Evolutionary conservation across 2,797 vertebrate genomes (phyloP), one percentile per base, ranked within the genome.

Genomic region (Buceros bicornis): DNA sequence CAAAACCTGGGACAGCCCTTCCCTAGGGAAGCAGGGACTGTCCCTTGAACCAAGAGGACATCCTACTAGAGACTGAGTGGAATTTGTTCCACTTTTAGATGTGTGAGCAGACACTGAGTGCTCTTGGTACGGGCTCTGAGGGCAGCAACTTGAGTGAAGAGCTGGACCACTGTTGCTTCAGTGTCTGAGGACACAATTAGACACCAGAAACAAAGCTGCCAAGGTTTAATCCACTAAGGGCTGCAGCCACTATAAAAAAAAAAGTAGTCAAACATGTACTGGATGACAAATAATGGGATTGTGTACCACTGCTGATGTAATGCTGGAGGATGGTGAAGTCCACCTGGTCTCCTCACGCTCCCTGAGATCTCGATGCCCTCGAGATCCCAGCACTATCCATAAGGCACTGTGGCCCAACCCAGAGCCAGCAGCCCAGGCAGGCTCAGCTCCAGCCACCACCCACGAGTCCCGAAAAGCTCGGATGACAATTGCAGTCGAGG

Each of bases 401-500:
- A 95, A 96, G 91, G 95, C 95, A 95, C 87, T 11, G 16, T 1
- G 60, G 80, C 95, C 94, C 87, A 78, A 53, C 26, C 67, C 70
- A 56, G 82, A 69, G 81, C 80, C 62, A 57, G 86, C 92, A 87
- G 86, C 70, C 69, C 2, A 77, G 61, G 61, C 73, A 62, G 81
- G 42, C 17, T 25, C 9, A 66, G 26, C 3, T 11, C 18, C 54
- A 10, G 28, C 7, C 25, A 47, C n/a, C 35, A 61, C 45, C 35
- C 56, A 19, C 2, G 1, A 33, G 45, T 40, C 80, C 66, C 13
- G 18, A n/a, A 73, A 51, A 33, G 11, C 37, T 45, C 65, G 4
- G 40, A 4, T 57, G 61, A 15, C 64, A 35, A 5, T 2, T 42
- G 78, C 48, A 89, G 69, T 18, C 28, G 64, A 66, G 70, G 66